Evolutionary conservation across 2,113 vertebrate species (phyloP).

Genomic region (Alectura lathami): DNA sequence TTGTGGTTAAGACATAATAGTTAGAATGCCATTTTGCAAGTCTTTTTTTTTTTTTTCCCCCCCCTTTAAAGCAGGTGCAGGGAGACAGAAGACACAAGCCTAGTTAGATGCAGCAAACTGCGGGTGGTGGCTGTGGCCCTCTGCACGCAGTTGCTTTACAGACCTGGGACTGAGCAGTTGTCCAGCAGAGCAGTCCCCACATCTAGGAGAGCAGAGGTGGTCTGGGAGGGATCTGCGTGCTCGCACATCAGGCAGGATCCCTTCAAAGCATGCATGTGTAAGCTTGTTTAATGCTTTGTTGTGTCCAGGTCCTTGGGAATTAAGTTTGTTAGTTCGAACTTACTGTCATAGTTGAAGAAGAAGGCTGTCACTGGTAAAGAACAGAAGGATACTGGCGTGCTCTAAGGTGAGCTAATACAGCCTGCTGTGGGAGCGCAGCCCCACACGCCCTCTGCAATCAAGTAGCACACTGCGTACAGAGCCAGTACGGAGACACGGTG

Average conservation of each 20-base stretch:
- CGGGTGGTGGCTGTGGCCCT: fast-evolving
- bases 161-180: background rate
- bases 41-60: background rate
- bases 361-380: background rate
- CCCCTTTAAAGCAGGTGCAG: background rate
- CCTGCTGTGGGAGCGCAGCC: background rate
- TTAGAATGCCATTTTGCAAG: background rate
- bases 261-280: background rate
- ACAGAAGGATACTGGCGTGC: background rate
- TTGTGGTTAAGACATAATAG: background rate
- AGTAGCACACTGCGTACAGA: background rate
- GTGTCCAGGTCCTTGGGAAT: background rate
- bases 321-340: background rate
- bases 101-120: background rate
- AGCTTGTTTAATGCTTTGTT: background rate
- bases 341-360: background rate
- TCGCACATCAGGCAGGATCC: background rate
- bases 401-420: fast-evolving
- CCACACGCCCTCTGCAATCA: background rate
- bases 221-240: background rate
- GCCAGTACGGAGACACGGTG: fast-evolving
- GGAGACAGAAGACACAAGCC: background rate
- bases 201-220: background rate
- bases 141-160: background rate
- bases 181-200: background rate